Evolutionary conservation across 2,888 invertebrate species (phyloP), one percentile per base, ranked within the genome.

Genomic region (Gisinianus flammeolus): DNA sequence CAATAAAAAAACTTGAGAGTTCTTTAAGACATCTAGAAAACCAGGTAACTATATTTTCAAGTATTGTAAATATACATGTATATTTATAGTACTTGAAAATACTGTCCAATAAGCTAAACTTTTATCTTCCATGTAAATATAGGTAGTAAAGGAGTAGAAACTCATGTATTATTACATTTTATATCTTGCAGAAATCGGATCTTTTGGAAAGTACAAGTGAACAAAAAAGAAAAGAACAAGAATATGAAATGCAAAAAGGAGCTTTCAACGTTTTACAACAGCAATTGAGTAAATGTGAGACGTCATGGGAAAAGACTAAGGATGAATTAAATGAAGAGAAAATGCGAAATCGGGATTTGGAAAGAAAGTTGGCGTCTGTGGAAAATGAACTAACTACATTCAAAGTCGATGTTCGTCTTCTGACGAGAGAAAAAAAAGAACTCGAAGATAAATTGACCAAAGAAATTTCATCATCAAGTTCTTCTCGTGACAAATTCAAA

Each of bases 341-440:
- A 79, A 68, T 64, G 12, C 67, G 35, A 54, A 76, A n/a, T 62
- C 28, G 24, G 67, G 79, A 79, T 12, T 31, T 77, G 56, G 79
- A 79, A 56, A 77, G 73, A 35, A 64, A 19, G 8, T 62, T 73
- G 0, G 58, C 73, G 6, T 54, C 64, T 5, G 24, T 70, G 12
- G 79, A 80, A 26, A 81, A 79, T 22, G 77, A 81, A 19, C 54
- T 73, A 26, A 79, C 77, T n/a, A 70, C 77, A 16, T 56, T 72
- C n/a, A 82, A 81, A 70, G 77, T 81, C 56, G 81, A 82, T 62
- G 70, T 79, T 5, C 52, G 80, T 16, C 70, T 79, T 26, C 72
- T 77, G 62, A 79, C 54, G 12, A 72, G 75, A 72, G 71, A 80
- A 31, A 79, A 78, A 33, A 75, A 72, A 35, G 78, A 74, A 35